Percentiles rank a stretch among this genome's conserved stretches.
These are phyloP conservation scores for Tragulus kanchil DNA, from an alignment of 2,113 vertebrate species.

Conservation along the genomic window DNA sequence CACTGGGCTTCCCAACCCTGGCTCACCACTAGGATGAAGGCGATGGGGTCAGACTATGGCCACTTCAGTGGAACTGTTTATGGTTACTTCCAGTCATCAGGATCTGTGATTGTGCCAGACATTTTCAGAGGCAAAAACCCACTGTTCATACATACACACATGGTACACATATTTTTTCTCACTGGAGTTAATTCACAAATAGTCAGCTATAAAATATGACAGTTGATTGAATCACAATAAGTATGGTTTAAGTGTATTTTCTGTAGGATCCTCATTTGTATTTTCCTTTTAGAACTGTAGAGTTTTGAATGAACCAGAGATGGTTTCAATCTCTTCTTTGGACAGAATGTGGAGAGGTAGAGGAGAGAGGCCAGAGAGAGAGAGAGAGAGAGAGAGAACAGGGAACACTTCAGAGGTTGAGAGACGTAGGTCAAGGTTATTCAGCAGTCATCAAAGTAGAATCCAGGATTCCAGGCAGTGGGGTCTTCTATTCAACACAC, in stretches of 20 bases:
- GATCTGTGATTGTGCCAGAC: neutral
- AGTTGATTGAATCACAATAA: conserved; percentile 61
- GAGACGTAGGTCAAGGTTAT: neutral
- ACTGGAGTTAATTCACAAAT: neutral
- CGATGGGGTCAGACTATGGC: neutral
- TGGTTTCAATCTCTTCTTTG: neutral
- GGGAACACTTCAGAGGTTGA: neutral
- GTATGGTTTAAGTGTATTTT: conserved; percentile 11
- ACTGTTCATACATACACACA: neutral
- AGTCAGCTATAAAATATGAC: neutral
- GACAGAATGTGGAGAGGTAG: neutral
- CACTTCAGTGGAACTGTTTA: neutral
- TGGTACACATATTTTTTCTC: neutral
- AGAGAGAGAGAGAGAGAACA: neutral
- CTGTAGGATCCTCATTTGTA: neutral
- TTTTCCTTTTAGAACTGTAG: conserved; percentile 35
- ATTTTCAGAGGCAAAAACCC: neutral
- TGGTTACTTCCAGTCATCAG: neutral
- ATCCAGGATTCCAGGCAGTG: neutral
- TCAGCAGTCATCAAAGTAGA: neutral
- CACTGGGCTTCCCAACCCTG: no score
- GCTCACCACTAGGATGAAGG: neutral
- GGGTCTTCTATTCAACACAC: neutral
- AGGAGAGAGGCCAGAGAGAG: neutral
- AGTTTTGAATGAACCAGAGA: conserved; percentile 11